Conservation (phyloP, 2,888 invertebrate genomes). For the Rhabditoides inermis region DNA sequence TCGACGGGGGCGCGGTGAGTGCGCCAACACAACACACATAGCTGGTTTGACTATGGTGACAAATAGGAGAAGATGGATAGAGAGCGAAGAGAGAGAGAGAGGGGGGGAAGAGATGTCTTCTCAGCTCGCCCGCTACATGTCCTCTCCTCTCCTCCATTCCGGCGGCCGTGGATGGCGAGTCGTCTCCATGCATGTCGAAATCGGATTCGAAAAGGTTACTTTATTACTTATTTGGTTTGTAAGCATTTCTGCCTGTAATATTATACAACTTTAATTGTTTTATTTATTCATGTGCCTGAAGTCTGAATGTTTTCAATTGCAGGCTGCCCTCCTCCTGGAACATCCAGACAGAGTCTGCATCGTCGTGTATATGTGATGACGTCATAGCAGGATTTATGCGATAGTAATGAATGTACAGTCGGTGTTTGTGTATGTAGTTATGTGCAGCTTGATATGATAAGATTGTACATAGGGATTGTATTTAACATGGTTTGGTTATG, state of each 20-base stretch:
- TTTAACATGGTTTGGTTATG: no score
- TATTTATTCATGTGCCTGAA: no score
- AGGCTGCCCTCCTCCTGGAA: no score
- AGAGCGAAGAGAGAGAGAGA: not conserved
- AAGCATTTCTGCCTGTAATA: no score
- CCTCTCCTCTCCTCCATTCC: conserved; percentile 16
- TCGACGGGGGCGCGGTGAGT: conserved; percentile 11
- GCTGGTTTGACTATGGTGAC: not conserved
- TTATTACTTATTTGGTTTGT: no score
- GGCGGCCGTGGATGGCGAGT: conserved; percentile 17
- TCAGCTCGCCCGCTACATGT: conserved; percentile 19
- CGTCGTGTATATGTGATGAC: no score
- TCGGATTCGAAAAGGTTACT: conserved; percentile 21
- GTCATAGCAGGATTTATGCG: no score
- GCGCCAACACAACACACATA: not conserved
- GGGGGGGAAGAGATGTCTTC: not conserved
- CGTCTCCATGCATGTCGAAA: conserved; percentile 7
- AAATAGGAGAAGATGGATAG: not conserved
- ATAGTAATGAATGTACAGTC: no score
- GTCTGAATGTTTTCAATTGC: conserved; percentile 3
- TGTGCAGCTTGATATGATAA: not conserved
- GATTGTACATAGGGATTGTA: no score
- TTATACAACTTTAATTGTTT: no score
- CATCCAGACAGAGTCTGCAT: no score
- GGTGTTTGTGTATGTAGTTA: not conserved